Evolutionary conservation across 2,113 vertebrate species (phyloP), one percentile per base, ranked within the genome.

Genomic region (Periophthalmodon schlosseri): DNA sequence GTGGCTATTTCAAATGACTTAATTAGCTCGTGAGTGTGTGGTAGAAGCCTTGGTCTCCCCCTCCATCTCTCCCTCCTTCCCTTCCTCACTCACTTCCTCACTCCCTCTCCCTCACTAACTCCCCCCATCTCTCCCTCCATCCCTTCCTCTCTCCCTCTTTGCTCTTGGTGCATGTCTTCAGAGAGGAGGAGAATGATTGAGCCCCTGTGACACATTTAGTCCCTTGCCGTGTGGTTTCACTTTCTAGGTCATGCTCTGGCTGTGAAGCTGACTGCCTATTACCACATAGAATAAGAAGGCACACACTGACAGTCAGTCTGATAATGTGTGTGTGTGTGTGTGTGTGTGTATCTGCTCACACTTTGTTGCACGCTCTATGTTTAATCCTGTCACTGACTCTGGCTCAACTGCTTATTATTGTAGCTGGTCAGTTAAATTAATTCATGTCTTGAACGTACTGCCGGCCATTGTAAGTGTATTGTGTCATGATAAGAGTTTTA

Each of bases 1-100:
- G 86, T 90, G 91, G 91, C 91, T 91, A 93, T 94, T 94, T 92
- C 88, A 91, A 92, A 94, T 91, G 90, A 92, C 92, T 94, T 94
- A 92, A 94, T 94, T 94, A 93, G 89, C 91, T 92, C 88, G 84
- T 84, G 88, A 90, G 86, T 89, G 86, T 86, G 77, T 84, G 74
- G 79, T 78, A 70, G 76, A 79, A 79, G 66, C 70, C 76, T 54
- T 69, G 54, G 46, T 57, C 60, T 46, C 24, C 74, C 61, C 54
- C 54, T 24, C 15, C 47, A 7, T 44, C 39, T 39, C 36, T 44
- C 39, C 39, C 39, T 44, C 39, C 1, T 44, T 44, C 39, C 39
- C 9, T 44, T 10, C 39, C 39, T 11, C 39, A 28, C 28, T 28
- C 28, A 3, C 79, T 60, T 2, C 49, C 65, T 78, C 39, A 57